Conservation (phyloP, 2,113 vertebrate genomes). For the Emberiza fucata region DNA sequence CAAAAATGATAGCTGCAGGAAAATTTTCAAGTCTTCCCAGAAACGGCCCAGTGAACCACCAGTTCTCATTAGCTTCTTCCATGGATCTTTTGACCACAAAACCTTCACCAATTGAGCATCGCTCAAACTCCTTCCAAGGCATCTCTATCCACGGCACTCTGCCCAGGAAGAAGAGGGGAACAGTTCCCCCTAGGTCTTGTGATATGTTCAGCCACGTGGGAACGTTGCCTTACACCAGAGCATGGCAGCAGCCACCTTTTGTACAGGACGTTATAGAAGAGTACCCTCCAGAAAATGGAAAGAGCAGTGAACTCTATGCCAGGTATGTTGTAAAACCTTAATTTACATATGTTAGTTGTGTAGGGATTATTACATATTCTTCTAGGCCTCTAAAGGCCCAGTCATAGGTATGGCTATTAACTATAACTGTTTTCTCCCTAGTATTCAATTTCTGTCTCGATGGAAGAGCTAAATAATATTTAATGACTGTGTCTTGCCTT, state of each 20-base stretch:
- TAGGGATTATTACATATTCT: background rate
- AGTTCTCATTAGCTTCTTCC: slow-evolving; percentile 81
- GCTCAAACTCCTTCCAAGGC: slow-evolving; percentile 74
- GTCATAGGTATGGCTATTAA: background rate
- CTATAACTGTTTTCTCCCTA: background rate
- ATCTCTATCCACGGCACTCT: slow-evolving; percentile 94
- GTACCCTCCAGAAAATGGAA: slow-evolving; percentile 61
- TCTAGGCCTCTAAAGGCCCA: background rate
- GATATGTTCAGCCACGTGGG: slow-evolving; percentile 67
- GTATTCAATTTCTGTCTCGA: background rate
- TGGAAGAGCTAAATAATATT: background rate
- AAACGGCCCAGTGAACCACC: slow-evolving; percentile 76
- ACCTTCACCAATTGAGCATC: slow-evolving; percentile 60
- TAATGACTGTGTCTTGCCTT: background rate
- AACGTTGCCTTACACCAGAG: slow-evolving; percentile 56
- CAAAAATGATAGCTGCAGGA: slow-evolving; percentile 92
- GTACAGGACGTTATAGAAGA: slow-evolving; percentile 79
- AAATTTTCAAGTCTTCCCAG: slow-evolving; percentile 89
- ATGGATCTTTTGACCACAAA: slow-evolving; percentile 92
- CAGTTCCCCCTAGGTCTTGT: slow-evolving; percentile 58
- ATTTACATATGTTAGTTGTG: background rate
- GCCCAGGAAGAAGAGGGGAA: slow-evolving; percentile 88
- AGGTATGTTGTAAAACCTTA: slow-evolving; percentile 74
- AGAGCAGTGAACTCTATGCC: slow-evolving; percentile 44
- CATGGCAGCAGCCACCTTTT: slow-evolving; percentile 67